Conservation (phyloP, 2,888 invertebrate species). For the Volucella inanis region DNA sequence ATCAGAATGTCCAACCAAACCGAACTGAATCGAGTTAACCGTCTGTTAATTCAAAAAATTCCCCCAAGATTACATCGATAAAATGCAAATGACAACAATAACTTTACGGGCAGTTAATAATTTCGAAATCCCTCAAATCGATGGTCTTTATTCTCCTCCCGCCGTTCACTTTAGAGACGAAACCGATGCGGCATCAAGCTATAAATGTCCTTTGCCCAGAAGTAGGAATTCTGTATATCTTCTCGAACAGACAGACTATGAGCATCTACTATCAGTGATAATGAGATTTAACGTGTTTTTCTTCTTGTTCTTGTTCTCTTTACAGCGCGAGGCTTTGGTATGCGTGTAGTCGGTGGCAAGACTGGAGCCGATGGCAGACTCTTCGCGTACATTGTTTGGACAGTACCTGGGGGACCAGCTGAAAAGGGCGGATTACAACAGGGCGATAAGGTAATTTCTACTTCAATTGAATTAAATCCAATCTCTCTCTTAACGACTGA, state of each 20-base stretch:
- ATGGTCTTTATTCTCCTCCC: not conserved
- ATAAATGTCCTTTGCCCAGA: slow-evolving; percentile 34
- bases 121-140: slow-evolving; percentile 41
- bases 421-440: slow-evolving; percentile 94
- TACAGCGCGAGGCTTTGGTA: slow-evolving; percentile 94
- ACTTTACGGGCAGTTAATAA: slow-evolving; percentile 61
- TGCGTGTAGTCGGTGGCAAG: slow-evolving; percentile 97
- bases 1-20: slow-evolving; percentile 14
- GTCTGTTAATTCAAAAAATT: slow-evolving; percentile 44
- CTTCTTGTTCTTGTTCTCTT: slow-evolving; percentile 34
- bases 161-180: not conserved
- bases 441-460: slow-evolving; percentile 90
- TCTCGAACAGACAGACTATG: slow-evolving; percentile 32
- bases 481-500: not conserved
- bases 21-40: slow-evolving; percentile 37
- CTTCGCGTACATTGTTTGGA: slow-evolving; percentile 96
- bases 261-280: slow-evolving; percentile 30
- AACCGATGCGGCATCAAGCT: slow-evolving; percentile 21
- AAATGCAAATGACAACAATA: slow-evolving; percentile 59
- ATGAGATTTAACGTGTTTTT: slow-evolving; percentile 65
- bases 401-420: slow-evolving; percentile 95
- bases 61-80: slow-evolving; percentile 57
- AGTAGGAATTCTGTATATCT: slow-evolving; percentile 41
- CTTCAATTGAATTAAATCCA: slow-evolving; percentile 57
- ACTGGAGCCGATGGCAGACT: slow-evolving; percentile 92